phyloP scores from a whole-genome alignment of 1,140 invertebrate genomes.

The Antheraea pernyi region DNA sequence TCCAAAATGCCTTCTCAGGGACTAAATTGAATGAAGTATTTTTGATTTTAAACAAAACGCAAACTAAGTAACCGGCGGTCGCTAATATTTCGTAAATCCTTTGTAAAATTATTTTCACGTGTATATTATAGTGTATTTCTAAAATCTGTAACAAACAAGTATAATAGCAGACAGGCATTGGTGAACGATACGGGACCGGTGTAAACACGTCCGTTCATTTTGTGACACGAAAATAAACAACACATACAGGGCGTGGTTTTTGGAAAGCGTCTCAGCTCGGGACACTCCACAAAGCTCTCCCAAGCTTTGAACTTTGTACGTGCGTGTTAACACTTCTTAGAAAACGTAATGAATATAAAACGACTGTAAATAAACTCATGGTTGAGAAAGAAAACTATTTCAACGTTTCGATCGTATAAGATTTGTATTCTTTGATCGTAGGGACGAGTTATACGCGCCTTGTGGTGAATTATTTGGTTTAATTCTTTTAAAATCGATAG shows the following conservation, averaged over 20 bases:
- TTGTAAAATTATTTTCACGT: background rate
- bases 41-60: too few species aligned
- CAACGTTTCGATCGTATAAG: background rate
- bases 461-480: too few species aligned
- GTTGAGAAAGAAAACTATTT: background rate
- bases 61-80: too few species aligned
- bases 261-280: background rate
- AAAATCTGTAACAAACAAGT: background rate
- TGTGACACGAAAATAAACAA: conserved; percentile 4
- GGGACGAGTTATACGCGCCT: background rate
- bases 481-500: too few species aligned
- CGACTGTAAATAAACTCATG: background rate
- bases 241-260: background rate
- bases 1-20: too few species aligned
- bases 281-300: conserved; percentile 1
- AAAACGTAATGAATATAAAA: conserved; percentile 1
- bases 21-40: too few species aligned
- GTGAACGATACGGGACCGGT: background rate
- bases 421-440: background rate
- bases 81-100: too few species aligned
- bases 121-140: background rate
- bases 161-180: background rate
- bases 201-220: background rate
- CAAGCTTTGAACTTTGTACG: conserved; percentile 4
- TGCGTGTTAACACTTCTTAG: conserved; percentile 1